phyloP scores from a whole-genome alignment of 2,113 vertebrate genomes.

The Triplophysa dalaica region DNA sequence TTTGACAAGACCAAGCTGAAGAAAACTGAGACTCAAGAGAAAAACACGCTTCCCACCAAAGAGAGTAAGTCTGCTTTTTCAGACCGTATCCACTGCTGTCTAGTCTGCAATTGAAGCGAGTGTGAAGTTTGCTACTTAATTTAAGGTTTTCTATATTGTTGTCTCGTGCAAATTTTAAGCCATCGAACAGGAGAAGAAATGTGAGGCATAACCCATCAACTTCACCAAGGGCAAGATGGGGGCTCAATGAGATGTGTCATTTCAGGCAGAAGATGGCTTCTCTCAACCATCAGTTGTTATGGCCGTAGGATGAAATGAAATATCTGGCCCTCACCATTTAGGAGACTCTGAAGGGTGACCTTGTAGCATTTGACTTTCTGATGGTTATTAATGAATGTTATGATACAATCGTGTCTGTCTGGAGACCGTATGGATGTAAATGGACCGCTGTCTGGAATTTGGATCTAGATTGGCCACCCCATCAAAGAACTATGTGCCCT shows the following conservation, averaged over 20 bases:
- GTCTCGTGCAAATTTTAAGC: background rate
- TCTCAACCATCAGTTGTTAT: background rate
- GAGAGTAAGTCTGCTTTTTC: conserved; percentile 59
- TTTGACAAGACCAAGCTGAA: conserved; percentile 75
- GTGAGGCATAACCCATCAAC: background rate
- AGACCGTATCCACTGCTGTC: no score
- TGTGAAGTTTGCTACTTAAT: no score
- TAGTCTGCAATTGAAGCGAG: no score
- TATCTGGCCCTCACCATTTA: background rate
- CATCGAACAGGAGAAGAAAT: conserved; percentile 55
- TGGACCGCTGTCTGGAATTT: background rate
- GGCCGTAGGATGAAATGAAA: background rate
- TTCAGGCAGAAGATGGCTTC: background rate
- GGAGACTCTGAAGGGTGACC: background rate
- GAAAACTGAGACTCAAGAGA: conserved; percentile 75
- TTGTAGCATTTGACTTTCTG: background rate
- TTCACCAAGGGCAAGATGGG: conserved; percentile 8
- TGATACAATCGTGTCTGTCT: background rate
- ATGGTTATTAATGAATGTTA: background rate
- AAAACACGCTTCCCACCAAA: conserved; percentile 75
- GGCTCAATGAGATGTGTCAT: background rate
- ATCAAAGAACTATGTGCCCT: background rate
- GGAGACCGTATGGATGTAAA: background rate
- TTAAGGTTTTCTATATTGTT: background rate
- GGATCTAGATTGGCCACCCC: background rate